Percentiles rank a stretch among this genome's conserved stretches.
Conservation (phyloP, 1,140 invertebrate genomes). For the Whitmania pigra region DNA sequence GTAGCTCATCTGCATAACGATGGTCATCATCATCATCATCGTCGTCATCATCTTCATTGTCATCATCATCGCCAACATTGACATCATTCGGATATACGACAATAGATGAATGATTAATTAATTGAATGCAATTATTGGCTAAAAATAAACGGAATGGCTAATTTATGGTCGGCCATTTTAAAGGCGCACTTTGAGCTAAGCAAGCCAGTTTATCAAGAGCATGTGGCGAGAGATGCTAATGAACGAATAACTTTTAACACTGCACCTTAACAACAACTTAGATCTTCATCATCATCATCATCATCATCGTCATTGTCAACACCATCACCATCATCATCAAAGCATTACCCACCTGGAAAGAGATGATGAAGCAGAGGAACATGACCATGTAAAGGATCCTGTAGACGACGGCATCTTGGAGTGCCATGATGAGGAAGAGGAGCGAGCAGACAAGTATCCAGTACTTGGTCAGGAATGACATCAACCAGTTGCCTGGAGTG, state of each 20-base stretch:
- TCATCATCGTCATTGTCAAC: not conserved
- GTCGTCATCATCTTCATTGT: not conserved
- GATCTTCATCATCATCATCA: not conserved
- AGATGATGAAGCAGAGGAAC: slow-evolving; percentile 79
- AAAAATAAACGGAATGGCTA: no score
- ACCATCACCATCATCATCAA: not conserved
- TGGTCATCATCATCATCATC: not conserved
- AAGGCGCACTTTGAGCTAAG: no score
- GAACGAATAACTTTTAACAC: no score
- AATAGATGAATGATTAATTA: no score
- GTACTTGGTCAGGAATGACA: slow-evolving; percentile 63
- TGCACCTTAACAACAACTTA: no score
- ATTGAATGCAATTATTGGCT: no score
- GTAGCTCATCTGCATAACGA: slow-evolving; percentile 66
- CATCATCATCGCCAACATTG: no score
- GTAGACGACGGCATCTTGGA: slow-evolving; percentile 74
- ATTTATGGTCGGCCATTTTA: no score
- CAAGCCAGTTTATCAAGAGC: no score
- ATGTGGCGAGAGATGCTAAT: no score
- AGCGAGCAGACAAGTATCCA: slow-evolving; percentile 90
- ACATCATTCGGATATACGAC: no score
- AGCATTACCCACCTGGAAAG: slow-evolving; percentile 63
- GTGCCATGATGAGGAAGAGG: slow-evolving; percentile 81
- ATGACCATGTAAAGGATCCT: slow-evolving; percentile 91
- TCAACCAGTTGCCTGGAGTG: no score